Conservation (phyloP, 1,140 invertebrate genomes). For the Heliconius himera region DNA sequence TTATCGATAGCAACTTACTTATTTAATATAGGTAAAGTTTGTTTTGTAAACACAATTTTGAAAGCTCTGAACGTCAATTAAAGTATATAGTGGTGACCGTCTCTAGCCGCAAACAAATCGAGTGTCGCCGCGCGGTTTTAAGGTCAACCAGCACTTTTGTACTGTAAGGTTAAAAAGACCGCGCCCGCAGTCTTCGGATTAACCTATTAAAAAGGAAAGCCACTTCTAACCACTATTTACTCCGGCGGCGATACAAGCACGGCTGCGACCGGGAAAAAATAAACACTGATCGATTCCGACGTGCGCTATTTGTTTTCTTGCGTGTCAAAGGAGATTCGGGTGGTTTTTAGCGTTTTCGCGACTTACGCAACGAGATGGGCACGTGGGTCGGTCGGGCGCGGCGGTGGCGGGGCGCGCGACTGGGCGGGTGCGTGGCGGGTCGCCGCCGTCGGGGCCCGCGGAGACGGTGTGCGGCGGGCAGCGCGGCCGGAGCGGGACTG, state of each 20-base stretch:
- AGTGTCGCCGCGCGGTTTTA: constrained; percentile 54
- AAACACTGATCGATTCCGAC: constrained; percentile 65
- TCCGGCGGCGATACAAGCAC: constrained; percentile 44
- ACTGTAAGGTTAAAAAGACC: constrained; percentile 65
- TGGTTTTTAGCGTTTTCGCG: constrained; percentile 56
- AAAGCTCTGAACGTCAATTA: constrained; percentile 31
- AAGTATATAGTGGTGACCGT: constrained; percentile 28
- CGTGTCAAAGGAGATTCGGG: constrained; percentile 73
- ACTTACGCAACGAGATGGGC: constrained; percentile 71
- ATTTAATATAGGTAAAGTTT: constrained; percentile 7
- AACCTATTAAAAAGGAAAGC: constrained; percentile 60
- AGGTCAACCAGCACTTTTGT: constrained; percentile 71
- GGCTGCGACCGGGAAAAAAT: constrained; percentile 41
- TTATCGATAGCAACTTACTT: not conserved
- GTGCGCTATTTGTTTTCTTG: constrained; percentile 61
- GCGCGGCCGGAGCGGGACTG: constrained; percentile 75
- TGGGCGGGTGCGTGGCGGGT: constrained; percentile 31
- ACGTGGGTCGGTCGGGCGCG: constrained; percentile 51
- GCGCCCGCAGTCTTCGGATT: constrained; percentile 64
- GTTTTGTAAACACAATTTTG: constrained; percentile 34
- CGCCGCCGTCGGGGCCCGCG: constrained; percentile 67
- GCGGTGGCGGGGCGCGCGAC: constrained; percentile 27
- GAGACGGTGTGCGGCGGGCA: constrained; percentile 65
- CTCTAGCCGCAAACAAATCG: constrained; percentile 38
- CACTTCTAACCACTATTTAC: constrained; percentile 60